A percentile compares a stretch with the other conserved stretches of the same genome.
Conservation (phyloP, 1,140 invertebrate species). For the Caenorhabditis elegans region WBcel235 BX284603.4:7830501-7831000, state of each 20-base stretch:
- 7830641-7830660: background rate
- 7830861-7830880: no score
- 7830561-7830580: background rate
- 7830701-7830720: constrained; percentile 7
- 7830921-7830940: no score
- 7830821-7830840: no score
- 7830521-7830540: background rate
- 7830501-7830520: background rate
- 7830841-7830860: no score
- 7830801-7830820: no score
- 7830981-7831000: no score
- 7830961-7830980: no score
- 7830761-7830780: background rate
- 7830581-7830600: background rate
- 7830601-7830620: background rate
- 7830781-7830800: no score
- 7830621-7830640: background rate
- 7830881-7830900: no score
- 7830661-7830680: background rate
- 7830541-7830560: background rate
- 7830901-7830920: no score
- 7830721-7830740: background rate
- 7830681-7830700: background rate
- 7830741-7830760: background rate
- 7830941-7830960: no score